These are phyloP conservation scores for Drosophila lutescens DNA, from an alignment of 2,888 invertebrate species.

Conservation along the genomic window DNA sequence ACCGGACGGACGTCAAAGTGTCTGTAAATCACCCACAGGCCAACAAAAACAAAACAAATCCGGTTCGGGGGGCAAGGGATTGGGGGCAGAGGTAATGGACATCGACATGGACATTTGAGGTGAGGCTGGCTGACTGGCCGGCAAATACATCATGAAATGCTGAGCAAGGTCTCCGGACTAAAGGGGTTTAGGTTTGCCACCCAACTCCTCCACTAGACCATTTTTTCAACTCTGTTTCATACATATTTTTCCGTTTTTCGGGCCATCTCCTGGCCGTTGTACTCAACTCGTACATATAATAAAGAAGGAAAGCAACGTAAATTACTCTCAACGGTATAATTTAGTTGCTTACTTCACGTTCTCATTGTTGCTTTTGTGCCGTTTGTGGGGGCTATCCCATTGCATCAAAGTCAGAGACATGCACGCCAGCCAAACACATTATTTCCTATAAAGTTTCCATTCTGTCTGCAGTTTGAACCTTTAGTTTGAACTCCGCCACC, in stretches of 20 bases:
- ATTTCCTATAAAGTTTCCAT: slow-evolving; percentile 7
- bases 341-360: slow-evolving; percentile 65
- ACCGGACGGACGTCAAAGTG: slow-evolving; percentile 76
- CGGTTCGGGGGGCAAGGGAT: slow-evolving; percentile 14
- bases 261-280: slow-evolving; percentile 33
- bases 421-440: slow-evolving; percentile 37
- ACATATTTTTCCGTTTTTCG: slow-evolving; percentile 12
- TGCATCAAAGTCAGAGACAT: slow-evolving; percentile 37
- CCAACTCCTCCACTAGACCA: slow-evolving; percentile 28
- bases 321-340: slow-evolving; percentile 82
- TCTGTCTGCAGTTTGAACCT: slow-evolving; percentile 20
- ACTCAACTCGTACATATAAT: slow-evolving; percentile 55
- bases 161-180: slow-evolving; percentile 27
- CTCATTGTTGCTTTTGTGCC: slow-evolving; percentile 17
- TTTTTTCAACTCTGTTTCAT: slow-evolving; percentile 16
- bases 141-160: slow-evolving; percentile 68
- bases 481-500: slow-evolving; percentile 3
- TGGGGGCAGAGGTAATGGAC: slow-evolving; percentile 40
- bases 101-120: slow-evolving; percentile 51
- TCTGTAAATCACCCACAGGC: slow-evolving; percentile 75
- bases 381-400: slow-evolving; percentile 21
- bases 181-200: slow-evolving; percentile 14
- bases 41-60: slow-evolving; percentile 48
- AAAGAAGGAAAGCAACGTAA: slow-evolving; percentile 77
- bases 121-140: slow-evolving; percentile 44